Percentiles rank a stretch among this genome's conserved stretches.
Conservation (phyloP, 2,888 invertebrate genomes). For the Mesorhabditis sp. region DNA sequence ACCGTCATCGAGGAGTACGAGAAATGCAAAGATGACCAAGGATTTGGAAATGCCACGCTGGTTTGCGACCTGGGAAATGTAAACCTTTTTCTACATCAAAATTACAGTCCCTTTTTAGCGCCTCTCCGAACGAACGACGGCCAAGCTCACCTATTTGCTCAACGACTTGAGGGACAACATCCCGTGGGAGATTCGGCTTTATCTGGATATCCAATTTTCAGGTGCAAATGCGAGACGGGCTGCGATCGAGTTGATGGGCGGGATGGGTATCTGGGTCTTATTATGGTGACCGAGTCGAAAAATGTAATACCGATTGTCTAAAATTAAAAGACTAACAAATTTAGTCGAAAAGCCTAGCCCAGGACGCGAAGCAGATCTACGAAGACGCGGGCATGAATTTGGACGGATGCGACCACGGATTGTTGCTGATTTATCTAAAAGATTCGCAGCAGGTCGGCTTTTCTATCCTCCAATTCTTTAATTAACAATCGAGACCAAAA, state of each 20-base stretch:
- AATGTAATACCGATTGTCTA: conserved; percentile 20
- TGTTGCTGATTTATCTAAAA: conserved; percentile 49
- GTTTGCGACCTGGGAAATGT: conserved; percentile 35
- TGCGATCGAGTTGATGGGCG: conserved; percentile 34
- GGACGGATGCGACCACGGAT: conserved; percentile 50
- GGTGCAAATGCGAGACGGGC: conserved; percentile 40
- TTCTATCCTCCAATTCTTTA: too few species aligned
- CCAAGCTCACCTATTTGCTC: not conserved
- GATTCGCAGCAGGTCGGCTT: conserved; percentile 39
- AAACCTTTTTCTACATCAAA: not conserved
- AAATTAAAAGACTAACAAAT: not conserved
- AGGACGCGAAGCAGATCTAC: conserved; percentile 45
- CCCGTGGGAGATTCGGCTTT: not conserved
- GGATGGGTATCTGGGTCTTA: conserved; percentile 40
- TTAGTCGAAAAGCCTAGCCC: conserved; percentile 35
- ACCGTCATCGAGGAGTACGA: conserved; percentile 30
- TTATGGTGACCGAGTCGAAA: conserved; percentile 40
- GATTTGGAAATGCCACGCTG: conserved; percentile 33
- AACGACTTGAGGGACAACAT: not conserved
- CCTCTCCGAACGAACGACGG: not conserved
- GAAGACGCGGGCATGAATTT: conserved; percentile 42
- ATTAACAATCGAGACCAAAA: too few species aligned
- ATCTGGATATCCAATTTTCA: conserved; percentile 15
- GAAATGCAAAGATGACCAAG: conserved; percentile 27
- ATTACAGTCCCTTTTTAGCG: not conserved